phyloP scores from a whole-genome alignment of 2,113 vertebrate species.

The Thermophis baileyi region DNA sequence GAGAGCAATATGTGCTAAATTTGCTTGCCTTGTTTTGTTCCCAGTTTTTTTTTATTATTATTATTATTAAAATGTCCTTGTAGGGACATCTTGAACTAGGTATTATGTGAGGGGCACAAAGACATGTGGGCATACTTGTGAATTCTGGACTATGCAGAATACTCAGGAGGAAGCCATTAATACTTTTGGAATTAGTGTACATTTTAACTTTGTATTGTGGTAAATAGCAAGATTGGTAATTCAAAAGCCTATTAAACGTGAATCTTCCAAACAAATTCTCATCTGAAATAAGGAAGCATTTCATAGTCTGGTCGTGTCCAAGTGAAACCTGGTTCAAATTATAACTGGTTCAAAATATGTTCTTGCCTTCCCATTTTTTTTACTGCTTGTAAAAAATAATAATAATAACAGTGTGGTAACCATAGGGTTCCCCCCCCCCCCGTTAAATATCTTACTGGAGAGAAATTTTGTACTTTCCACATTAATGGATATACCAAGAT shows the following conservation, averaged over 20 bases:
- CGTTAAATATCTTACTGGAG: not conserved
- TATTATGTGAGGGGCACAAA: not conserved
- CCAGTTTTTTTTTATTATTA: no score
- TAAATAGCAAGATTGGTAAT: not conserved
- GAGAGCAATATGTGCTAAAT: constrained; percentile 12
- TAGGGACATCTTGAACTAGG: not conserved
- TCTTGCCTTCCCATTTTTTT: not conserved
- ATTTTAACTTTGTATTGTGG: constrained; percentile 7
- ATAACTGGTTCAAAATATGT: not conserved
- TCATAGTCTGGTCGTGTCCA: not conserved
- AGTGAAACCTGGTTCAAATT: not conserved
- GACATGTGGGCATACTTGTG: constrained; percentile 2
- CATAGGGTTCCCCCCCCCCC: accelerated
- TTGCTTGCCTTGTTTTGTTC: constrained; percentile 7
- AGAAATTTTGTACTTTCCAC: not conserved
- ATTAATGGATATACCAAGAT: not conserved
- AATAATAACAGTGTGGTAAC: not conserved
- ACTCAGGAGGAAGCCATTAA: constrained; percentile 17
- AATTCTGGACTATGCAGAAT: constrained; percentile 7
- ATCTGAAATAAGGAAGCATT: constrained; percentile 4
- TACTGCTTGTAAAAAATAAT: not conserved
- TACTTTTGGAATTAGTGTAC: constrained; percentile 33
- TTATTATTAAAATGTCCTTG: constrained; percentile 3
- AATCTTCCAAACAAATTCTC: constrained; percentile 5
- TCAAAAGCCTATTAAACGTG: constrained; percentile 15